Percentiles rank a stretch among this genome's conserved stretches.
Evolutionary conservation across 2,888 invertebrate genomes (phyloP).

Genomic region (Dynastes grantii): DNA sequence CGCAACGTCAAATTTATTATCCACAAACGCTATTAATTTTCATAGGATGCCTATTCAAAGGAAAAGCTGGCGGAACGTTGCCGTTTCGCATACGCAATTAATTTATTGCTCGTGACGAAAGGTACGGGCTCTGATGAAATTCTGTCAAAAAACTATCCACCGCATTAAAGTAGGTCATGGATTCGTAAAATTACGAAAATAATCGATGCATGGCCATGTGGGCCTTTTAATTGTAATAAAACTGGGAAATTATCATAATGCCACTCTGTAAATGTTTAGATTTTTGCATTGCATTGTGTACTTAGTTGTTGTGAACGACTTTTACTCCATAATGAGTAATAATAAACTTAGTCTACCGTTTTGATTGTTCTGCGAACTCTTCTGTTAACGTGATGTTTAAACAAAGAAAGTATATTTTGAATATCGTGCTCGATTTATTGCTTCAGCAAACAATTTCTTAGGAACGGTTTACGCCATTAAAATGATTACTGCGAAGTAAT

Average conservation of each 20-base stretch:
- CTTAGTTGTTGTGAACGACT: neutral
- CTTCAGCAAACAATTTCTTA: too few species aligned
- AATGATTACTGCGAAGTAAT: too few species aligned
- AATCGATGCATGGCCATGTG: neutral
- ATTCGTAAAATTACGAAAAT: slow-evolving; percentile 18
- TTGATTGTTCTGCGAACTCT: too few species aligned
- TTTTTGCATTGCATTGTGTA: neutral
- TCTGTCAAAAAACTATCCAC: neutral
- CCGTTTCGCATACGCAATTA: neutral
- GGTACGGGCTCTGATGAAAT: slow-evolving; percentile 7
- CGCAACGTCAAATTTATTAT: neutral
- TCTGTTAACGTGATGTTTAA: too few species aligned
- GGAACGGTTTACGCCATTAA: too few species aligned
- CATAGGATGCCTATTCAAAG: neutral
- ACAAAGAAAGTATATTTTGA: too few species aligned
- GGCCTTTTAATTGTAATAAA: neutral
- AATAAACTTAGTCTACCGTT: neutral
- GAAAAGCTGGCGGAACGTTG: neutral
- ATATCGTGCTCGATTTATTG: too few species aligned
- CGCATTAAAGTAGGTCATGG: slow-evolving; percentile 15
- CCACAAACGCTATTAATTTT: neutral
- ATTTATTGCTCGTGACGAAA: slow-evolving; percentile 15
- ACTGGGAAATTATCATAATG: neutral
- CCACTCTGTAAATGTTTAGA: neutral
- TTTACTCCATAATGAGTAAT: neutral